Evolutionary conservation across 2,797 vertebrate genomes (phyloP), one percentile per base, ranked within the genome.

Genomic region (Rhabdomys pumilio): DNA sequence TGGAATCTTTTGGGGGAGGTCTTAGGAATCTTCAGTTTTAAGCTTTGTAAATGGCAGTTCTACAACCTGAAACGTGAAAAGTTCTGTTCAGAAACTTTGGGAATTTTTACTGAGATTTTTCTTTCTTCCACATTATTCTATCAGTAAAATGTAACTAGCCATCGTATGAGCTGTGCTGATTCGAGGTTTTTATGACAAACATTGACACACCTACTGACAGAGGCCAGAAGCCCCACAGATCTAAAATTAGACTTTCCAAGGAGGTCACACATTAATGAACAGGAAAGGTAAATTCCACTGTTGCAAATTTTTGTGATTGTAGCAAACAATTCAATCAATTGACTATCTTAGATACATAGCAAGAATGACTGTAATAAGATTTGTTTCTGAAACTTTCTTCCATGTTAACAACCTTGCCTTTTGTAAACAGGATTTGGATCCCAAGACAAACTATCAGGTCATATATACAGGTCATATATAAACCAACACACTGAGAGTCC

Each of bases 91-190:
- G 95, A 73, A 95, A 94, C 55, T 80, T 81, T 65, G 65, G 61
- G 69, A 41, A 76, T 44, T 47, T 93, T 89, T 94, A 65, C 44
- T 90, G 59, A 34, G 24, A 89, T 90, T 76, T 93, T 89, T 91
- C 34, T 82, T 83, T 41, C 31, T 55, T 73, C 34, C 34, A 86
- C 44, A 86, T 94, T 63, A 96, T 57, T 96, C 96, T 92, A 53
- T 94, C 89, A 88, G 61, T 93, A 93, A 96, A 94, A 89, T 63
- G 55, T 95, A 96, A 95, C 90, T 90, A 96, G 61, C 47, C 89
- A 91, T 89, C 17, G 44, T 91, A 1, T 80, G 67, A 34, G n/a
- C 31, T 61, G 69, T 38, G 38, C 50, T 94, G 57, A 91, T 95
- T 97, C 61, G 65, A 93, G 81, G 44, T 88, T 93, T 93, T 19